Evolutionary conservation across 2,113 vertebrate genomes (phyloP).

Genomic region (Trogon melanurus): DNA sequence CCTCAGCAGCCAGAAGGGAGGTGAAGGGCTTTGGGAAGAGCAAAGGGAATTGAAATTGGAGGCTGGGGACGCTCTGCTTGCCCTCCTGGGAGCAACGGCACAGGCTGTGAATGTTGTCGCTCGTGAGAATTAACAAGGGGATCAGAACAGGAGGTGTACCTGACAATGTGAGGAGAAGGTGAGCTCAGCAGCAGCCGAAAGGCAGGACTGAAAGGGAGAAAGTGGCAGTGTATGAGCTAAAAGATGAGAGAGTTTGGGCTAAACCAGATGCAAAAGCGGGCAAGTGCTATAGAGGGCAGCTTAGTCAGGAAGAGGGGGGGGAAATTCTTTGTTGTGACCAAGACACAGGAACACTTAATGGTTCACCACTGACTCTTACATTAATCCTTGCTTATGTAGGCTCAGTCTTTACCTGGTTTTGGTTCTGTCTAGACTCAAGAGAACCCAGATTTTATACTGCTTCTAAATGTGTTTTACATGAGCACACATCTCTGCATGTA

Average conservation of each 20-base stretch:
- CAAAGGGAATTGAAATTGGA: background rate
- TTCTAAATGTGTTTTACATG: background rate
- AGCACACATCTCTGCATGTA: fast-evolving
- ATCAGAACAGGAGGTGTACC: background rate
- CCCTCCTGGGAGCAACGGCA: background rate
- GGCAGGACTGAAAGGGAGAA: background rate
- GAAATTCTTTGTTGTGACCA: background rate
- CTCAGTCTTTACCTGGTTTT: background rate
- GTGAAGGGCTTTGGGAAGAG: background rate
- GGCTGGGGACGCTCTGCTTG: background rate
- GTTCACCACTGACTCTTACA: background rate
- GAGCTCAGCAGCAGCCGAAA: background rate
- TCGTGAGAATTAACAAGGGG: background rate
- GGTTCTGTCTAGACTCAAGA: background rate
- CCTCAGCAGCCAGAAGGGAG: background rate
- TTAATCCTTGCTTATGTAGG: background rate
- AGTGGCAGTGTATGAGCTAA: background rate
- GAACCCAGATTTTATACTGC: background rate
- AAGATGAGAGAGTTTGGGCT: background rate
- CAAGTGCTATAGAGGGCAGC: background rate
- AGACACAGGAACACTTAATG: background rate
- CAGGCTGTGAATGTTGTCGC: background rate
- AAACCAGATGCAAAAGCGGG: background rate
- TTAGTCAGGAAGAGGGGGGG: background rate
- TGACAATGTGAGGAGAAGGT: background rate